A percentile compares a stretch with the other conserved stretches of the same genome.
These are phyloP conservation scores for Dendroctonus ponderosae DNA, from an alignment of 1,140 invertebrate species.

Conservation along the genomic window DNA sequence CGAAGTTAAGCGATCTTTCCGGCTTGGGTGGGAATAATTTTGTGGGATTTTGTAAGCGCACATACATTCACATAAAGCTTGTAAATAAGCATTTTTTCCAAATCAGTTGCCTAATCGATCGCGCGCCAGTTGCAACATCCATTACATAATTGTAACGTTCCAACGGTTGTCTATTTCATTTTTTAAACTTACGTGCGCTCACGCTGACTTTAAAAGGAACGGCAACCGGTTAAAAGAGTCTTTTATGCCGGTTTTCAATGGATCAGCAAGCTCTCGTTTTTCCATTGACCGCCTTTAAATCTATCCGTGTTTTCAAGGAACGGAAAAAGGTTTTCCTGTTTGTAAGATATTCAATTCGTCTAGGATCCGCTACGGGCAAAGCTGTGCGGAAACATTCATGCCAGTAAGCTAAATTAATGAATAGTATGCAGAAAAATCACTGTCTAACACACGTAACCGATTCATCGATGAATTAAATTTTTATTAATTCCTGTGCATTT, in stretches of 20 bases:
- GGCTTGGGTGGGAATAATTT: background rate
- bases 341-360: background rate
- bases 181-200: background rate
- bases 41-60: background rate
- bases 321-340: background rate
- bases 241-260: conserved; percentile 7
- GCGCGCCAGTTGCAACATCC: too few species aligned
- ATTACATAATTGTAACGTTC: too few species aligned
- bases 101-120: too few species aligned
- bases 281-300: background rate
- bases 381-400: too few species aligned
- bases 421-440: too few species aligned
- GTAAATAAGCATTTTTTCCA: background rate
- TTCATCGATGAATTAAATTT: too few species aligned
- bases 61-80: background rate
- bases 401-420: too few species aligned
- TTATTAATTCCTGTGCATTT: too few species aligned
- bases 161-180: too few species aligned
- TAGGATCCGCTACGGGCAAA: too few species aligned
- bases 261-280: conserved; percentile 1
- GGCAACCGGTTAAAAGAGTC: conserved; percentile 4
- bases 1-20: too few species aligned
- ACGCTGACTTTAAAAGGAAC: conserved; percentile 5
- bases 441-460: too few species aligned
- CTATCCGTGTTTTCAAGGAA: background rate